Evolutionary conservation across 2,797 vertebrate species (phyloP).

Genomic region (Cyclopterus lumpus): DNA sequence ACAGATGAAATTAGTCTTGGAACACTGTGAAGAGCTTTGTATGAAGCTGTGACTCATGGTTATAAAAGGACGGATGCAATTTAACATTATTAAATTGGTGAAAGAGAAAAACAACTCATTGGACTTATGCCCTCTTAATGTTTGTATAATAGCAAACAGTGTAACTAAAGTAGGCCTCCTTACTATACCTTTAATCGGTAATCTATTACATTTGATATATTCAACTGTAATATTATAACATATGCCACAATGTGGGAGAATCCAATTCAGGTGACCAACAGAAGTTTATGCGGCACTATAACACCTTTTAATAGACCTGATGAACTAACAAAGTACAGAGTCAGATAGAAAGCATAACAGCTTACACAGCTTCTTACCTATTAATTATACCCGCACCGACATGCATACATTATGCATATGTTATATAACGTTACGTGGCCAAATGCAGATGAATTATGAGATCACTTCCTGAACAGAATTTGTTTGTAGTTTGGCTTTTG

Average conservation of each 20-base stretch:
- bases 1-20: neutral
- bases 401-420: neutral
- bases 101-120: neutral
- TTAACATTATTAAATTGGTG: neutral
- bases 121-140: neutral
- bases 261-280: neutral
- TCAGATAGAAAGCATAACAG: neutral
- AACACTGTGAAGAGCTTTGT: neutral
- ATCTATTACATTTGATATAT: neutral
- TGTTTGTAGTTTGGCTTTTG: neutral
- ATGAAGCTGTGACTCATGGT: constrained; percentile 19
- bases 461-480: no score
- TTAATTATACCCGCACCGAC: no score
- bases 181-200: neutral
- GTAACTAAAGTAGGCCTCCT: neutral
- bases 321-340: neutral
- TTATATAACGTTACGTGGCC: neutral
- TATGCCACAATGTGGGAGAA: neutral
- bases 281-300: neutral
- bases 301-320: neutral
- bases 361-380: no score
- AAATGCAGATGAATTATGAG: no score
- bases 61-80: constrained; percentile 1
- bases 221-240: neutral
- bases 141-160: neutral